Evolutionary conservation across 2,888 invertebrate species (phyloP).

Genomic region (Oscheius sp.): DNA sequence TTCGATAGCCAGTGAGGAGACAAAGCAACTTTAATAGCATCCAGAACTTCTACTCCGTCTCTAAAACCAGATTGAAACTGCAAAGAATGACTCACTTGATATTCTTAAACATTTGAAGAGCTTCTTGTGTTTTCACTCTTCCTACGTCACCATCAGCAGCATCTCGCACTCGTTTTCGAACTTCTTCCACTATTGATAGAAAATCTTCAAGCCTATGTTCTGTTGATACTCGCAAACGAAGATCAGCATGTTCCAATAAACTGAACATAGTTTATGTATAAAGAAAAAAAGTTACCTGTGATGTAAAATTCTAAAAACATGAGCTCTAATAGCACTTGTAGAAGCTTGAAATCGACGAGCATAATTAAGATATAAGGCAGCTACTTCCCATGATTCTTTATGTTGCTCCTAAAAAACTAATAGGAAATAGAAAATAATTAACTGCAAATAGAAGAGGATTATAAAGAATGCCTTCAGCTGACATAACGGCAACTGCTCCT

Average conservation of each 20-base stretch:
- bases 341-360: slow-evolving; percentile 86
- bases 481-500: slow-evolving; percentile 79
- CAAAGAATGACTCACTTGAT: slow-evolving; percentile 35
- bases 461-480: slow-evolving; percentile 89
- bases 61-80: not conserved
- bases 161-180: slow-evolving; percentile 39
- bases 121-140: slow-evolving; percentile 25
- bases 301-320: slow-evolving; percentile 94
- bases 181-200: slow-evolving; percentile 53
- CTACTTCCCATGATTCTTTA: slow-evolving; percentile 76
- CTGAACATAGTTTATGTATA: slow-evolving; percentile 39
- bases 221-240: slow-evolving; percentile 58
- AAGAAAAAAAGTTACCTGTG: slow-evolving; percentile 77
- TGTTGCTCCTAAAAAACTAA: slow-evolving; percentile 33
- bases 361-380: slow-evolving; percentile 85
- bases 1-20: slow-evolving; percentile 66
- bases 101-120: slow-evolving; percentile 36
- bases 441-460: slow-evolving; percentile 87
- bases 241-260: slow-evolving; percentile 59
- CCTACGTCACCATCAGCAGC: slow-evolving; percentile 37
- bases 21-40: slow-evolving; percentile 48
- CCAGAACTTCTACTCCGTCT: slow-evolving; percentile 26
- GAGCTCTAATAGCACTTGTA: slow-evolving; percentile 88
- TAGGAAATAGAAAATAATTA: not conserved
- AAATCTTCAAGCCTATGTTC: slow-evolving; percentile 56